These are phyloP conservation scores for Antigone vipio DNA, from an alignment of 2,113 vertebrate genomes.

Conservation along the genomic window DNA sequence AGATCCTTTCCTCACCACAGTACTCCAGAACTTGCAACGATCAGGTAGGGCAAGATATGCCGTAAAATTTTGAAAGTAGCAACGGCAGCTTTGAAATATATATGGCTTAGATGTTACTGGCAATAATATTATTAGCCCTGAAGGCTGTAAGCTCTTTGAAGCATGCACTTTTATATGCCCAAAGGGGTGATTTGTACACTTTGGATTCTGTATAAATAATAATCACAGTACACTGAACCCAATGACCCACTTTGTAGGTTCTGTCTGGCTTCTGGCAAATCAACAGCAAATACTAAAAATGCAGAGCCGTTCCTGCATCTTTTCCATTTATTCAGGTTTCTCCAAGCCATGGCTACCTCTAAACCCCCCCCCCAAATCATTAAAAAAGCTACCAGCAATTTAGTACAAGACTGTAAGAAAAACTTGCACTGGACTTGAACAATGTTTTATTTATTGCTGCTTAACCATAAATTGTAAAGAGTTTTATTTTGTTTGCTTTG, in stretches of 20 bases:
- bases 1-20: neutral
- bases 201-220: conserved; percentile 31
- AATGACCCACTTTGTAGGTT: conserved; percentile 14
- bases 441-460: neutral
- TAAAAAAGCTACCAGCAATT: neutral
- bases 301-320: neutral
- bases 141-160: conserved; percentile 38
- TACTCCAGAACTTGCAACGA: neutral
- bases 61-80: conserved; percentile 5
- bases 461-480: neutral
- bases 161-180: conserved; percentile 26
- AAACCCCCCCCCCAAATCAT: neutral
- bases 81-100: conserved; percentile 52
- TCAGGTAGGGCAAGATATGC: neutral
- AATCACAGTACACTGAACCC: conserved; percentile 19
- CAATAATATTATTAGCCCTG: conserved; percentile 30
- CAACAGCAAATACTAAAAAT: conserved; percentile 8
- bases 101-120: conserved; percentile 30
- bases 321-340: neutral
- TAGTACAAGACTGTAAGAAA: neutral
- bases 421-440: neutral
- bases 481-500: conserved; percentile 7
- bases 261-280: conserved; percentile 23
- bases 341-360: neutral
- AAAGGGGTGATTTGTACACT: conserved; percentile 23